Evolutionary conservation across 2,888 invertebrate species (phyloP), one percentile per base, ranked within the genome.

Genomic region (Steinernema carpocapsae): DNA sequence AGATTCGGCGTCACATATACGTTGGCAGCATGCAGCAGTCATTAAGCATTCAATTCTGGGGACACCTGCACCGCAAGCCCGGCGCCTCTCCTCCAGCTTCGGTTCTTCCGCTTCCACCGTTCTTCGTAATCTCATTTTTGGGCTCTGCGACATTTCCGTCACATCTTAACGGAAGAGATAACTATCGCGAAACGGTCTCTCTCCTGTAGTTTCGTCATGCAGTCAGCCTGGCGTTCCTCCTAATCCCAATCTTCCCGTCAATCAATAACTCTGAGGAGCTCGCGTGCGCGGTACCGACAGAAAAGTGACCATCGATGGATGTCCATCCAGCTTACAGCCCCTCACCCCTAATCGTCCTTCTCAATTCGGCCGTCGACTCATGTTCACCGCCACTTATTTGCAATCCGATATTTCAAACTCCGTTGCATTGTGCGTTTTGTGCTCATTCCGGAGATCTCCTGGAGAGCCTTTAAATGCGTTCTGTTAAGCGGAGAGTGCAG

Each of bases 271-370:
- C 37, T 37, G 37, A 56, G 22, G 17, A 10, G 6, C 64, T 64
- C 64, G 64, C 64, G 64, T 29, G 64, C 64, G 10, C 37, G 37
- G 37, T 32, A 64, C 24, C 32, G 64, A 64, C 64, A 56, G 56
- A 17, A 12, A 14, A 56, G 24, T 56, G 56, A 56, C 56, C 64
- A 64, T 1, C 29, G 29, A 1, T 14, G 37, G 56, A 1, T 37
- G 37, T 37, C 37, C 14, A 22, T 24, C 56, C 64, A 19, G 32
- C 14, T 26, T 32, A 17, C 64, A 64, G 32, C 19, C 64, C 17
- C 17, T 64, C 6, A 56, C 4, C 56, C 17, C 17, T 64, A 14
- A 56, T 17, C 56, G 37, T 37, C 64, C 17, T 29, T 37, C 32
- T 29, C 37, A 37, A 29, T 56, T 37, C 37, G 4, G 10, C 4